Percentiles rank a stretch among this genome's conserved stretches.
Conservation (phyloP, 2,888 invertebrate species). For the Choristoneura rosaceana region DNA sequence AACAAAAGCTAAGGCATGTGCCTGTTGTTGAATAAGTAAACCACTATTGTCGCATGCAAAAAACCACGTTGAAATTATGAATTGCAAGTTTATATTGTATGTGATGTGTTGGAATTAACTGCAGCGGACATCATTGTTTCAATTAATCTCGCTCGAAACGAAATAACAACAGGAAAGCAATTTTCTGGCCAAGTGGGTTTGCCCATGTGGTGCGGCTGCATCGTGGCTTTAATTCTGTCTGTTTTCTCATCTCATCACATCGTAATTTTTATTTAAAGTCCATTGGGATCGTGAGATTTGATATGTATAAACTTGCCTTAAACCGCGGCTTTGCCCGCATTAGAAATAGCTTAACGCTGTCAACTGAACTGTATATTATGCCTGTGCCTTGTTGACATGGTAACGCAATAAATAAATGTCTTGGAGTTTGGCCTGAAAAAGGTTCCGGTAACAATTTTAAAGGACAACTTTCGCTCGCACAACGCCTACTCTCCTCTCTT, state of each 20-base stretch:
- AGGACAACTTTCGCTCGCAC: too few species aligned
- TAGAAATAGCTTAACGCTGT: too few species aligned
- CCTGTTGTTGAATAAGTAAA: conserved; percentile 16
- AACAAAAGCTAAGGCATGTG: conserved; percentile 45
- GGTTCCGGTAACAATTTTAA: too few species aligned
- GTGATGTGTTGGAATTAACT: conserved; percentile 44
- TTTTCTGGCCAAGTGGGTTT: conserved; percentile 73
- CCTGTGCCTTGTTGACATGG: too few species aligned
- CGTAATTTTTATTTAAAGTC: conserved; percentile 43
- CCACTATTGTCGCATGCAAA: neutral
- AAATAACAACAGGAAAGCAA: conserved; percentile 70
- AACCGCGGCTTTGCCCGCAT: too few species aligned
- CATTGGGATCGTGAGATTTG: neutral
- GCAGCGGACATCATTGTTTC: conserved; percentile 57
- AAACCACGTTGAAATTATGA: neutral
- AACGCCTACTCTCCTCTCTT: too few species aligned
- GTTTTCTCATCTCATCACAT: conserved; percentile 46
- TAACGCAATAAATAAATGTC: too few species aligned
- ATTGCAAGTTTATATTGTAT: neutral
- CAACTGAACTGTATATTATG: too few species aligned
- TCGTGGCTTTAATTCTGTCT: conserved; percentile 47
- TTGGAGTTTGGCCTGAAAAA: too few species aligned
- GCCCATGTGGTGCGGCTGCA: conserved; percentile 54
- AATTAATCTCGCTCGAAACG: conserved; percentile 64
- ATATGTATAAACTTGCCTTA: neutral